Base-by-base conservation (phyloP, 2,888 invertebrate genomes). In the Anarsia innoxiella region DNA sequence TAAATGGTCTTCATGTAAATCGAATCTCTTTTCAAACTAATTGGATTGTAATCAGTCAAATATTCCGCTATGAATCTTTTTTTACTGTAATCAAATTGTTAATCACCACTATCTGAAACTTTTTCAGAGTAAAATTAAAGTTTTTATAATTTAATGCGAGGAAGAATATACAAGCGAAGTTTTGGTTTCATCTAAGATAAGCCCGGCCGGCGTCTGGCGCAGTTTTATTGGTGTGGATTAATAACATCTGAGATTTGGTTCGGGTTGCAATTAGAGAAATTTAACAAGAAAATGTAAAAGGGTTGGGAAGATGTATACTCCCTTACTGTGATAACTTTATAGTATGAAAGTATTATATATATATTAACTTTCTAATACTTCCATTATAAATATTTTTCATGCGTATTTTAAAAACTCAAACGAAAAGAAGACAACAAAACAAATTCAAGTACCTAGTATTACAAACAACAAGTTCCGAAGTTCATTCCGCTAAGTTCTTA, bases 161-260 rank as follows among this genome's bases (percentile, higher is more conserved):
- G 66, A 70, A 63, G 70, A 70, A 71, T 59, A 59, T 65, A 66
- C 59, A 53, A 65, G 59, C 50, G 50, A 79, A 79, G 70, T 79
- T 80, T 70, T 47, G 66, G 62, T 60, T 66, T 64, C 63, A 71
- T 65, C 66, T 59, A 54, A 71, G 73, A 79, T 79, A 79, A 74
- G 69, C 65, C 66, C n/a, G n/a, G n/a, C 66, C 59, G 59, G 52
- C 62, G 74, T 76, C 76, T 73, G 68, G 66, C 45, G 52, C 28
- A 62, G 63, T 60, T 62, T 56, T 59, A 68, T 67, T 68, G 55
- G 51, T 59, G 57, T 57, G 65, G 76, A 76, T 73, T 76, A 72
- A 74, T 70, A 74, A 66, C 64, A 67, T 64, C 62, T 56, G 57
- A 59, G 57, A 57, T 60, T 63, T 33, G 55, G 52, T 56, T 57